Base-by-base conservation (phyloP, 2,888 invertebrate species). In the Amorpha juglandis region DNA sequence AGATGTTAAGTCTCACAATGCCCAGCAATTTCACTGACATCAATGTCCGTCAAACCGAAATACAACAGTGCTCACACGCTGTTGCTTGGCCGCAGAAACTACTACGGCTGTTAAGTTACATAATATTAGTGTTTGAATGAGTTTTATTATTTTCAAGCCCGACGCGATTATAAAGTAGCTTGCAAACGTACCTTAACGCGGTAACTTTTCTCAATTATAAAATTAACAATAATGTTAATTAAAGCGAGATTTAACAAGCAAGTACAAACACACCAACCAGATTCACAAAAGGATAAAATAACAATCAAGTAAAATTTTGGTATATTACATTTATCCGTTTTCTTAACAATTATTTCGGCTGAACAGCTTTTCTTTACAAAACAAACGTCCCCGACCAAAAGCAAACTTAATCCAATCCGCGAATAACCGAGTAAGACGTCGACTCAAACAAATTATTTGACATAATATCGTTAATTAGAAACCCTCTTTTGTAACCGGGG, bases 381-480 rank as follows among this genome's bases (percentile, higher is more conserved):
- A 85, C 88, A 88, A 91, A 88, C 82, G 80, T 77, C 77, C 77
- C 79, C 75, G 74, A 80, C 82, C 83, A 74, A 82, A 85, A 82
- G 82, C 83, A 86, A 90, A 89, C 88, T 89, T 89, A 92, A 91
- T 92, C 90, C 89, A 87, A 89, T 89, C 88, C 86, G 76, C 84
- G 85, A 82, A 77, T 87, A 79, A 82, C 83, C 83, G 82, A 90
- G 79, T 86, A 91, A 92, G 91, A 90, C 89, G 91, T 87, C 81
- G 90, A 80, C 82, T 91, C 89, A 90, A 92, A 91, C 92, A 91
- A 93, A 92, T 93, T 92, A 92, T 92, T 91, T 92, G 92, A 92
- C 92, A 92, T 93, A 93, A 93, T 92, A 91, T 92, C 90, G 92
- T 92, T 93, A 93, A 92, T 93, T 92, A 92, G 90, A 90, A 91